Percentiles rank a stretch among this genome's conserved stretches.
Evolutionary conservation across 2,888 invertebrate species (phyloP).

Genomic region (Opisthograptis luteolata): DNA sequence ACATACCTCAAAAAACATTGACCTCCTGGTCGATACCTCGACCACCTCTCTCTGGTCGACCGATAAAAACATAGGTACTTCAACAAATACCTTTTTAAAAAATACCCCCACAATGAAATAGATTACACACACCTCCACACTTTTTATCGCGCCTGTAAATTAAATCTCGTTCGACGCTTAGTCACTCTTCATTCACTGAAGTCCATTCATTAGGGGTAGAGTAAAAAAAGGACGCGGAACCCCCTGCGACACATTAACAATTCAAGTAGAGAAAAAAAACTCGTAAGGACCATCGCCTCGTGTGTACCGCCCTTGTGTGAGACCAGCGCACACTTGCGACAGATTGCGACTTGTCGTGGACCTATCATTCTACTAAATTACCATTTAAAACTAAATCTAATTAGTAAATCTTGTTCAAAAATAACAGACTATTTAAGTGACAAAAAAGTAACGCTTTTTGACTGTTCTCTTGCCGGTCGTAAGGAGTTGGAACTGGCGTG

Average conservation of each 20-base stretch:
- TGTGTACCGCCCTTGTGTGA: slow-evolving; percentile 40
- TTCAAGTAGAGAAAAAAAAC: slow-evolving; percentile 57
- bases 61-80: too few relatives aligned
- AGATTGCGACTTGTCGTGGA: neutral
- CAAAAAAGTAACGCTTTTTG: too few relatives aligned
- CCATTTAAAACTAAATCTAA: too few relatives aligned
- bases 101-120: slow-evolving; percentile 25
- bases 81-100: slow-evolving; percentile 10
- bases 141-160: slow-evolving; percentile 38
- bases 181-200: slow-evolving; percentile 52
- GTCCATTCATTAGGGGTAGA: slow-evolving; percentile 56
- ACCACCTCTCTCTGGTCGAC: too few relatives aligned
- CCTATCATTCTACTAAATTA: neutral
- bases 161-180: slow-evolving; percentile 39
- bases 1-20: too few relatives aligned
- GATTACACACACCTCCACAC: slow-evolving; percentile 17
- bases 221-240: slow-evolving; percentile 45
- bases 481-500: too few relatives aligned
- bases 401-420: too few relatives aligned
- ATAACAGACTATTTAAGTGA: too few relatives aligned
- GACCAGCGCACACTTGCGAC: slow-evolving; percentile 35
- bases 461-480: too few relatives aligned
- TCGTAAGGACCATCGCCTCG: slow-evolving; percentile 44
- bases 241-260: slow-evolving; percentile 57
- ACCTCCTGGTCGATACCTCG: too few relatives aligned